Evolutionary conservation across 1,140 invertebrate genomes (phyloP), one percentile per base, ranked within the genome.

Genomic region (Hirudo medicinalis): DNA sequence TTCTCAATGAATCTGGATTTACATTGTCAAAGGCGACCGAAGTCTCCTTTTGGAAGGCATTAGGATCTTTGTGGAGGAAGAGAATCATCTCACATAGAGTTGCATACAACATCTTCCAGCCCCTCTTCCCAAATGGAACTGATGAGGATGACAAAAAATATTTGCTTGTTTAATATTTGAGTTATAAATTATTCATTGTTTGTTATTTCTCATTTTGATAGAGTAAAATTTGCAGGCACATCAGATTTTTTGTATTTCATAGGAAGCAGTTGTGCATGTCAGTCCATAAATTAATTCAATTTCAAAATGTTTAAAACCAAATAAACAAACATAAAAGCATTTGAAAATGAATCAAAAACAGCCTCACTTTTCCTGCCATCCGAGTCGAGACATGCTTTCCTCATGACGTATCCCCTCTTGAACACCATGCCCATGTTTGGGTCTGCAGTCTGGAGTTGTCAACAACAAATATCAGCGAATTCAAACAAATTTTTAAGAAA

Each of bases 41-140:
- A 80, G 89, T 88, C 79, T 86, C 88, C 79, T 90, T 89, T 76
- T 90, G 86, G 82, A 94, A 91, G 67, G 90, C 91, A 82, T 93
- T 90, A 81, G 96, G 92, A 82, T 96, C 84, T 76, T 97, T 97
- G 82, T 97, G 92, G 76, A 97, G 85, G 83, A 96, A 98, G 72
- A 99, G 85, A 73, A 97, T 91, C 82, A 98, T 85, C 83, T 98
- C 95, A 73, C 92, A 86, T 71, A 99, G 84, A 57, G 92, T 94
- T 79, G 92, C 95, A 85, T 94, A 97, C 83, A 92, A 94, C 92
- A 97, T 97, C 84, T 94, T 95, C 96, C 96, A 99, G 54, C 94
- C 91, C 74, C 96, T 87, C 78, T 96, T 93, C 19, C 96, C 95
- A 79, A 97, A 89, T 40, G 94, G 91, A 78, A 94, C 94, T 97